A percentile compares a stretch with the other conserved stretches of the same genome.
Evolutionary conservation across 2,113 vertebrate genomes (phyloP).

Genomic region (Tauraco erythrolophus): DNA sequence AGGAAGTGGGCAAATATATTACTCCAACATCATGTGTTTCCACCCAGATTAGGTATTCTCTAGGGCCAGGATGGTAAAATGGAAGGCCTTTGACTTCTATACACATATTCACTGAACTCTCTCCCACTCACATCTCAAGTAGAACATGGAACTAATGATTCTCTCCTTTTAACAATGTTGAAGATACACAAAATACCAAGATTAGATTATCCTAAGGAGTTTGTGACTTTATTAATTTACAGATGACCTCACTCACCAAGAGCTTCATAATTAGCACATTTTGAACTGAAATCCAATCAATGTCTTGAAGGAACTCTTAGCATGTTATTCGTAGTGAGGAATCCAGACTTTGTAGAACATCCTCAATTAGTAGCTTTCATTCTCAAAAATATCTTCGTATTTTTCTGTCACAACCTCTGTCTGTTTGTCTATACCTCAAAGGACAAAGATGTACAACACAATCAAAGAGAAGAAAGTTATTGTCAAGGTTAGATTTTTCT

Average conservation of each 20-base stretch:
- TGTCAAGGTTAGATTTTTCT: not conserved
- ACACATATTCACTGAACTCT: not conserved
- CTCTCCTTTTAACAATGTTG: not conserved
- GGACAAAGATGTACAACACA: not conserved
- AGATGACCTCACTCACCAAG: not conserved
- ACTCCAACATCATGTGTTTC: not conserved
- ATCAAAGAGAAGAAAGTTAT: not conserved
- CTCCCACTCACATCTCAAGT: not conserved
- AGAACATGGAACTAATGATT: not conserved
- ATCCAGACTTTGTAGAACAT: not conserved
- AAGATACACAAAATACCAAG: not conserved
- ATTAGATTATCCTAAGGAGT: not conserved
- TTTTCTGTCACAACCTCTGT: not conserved
- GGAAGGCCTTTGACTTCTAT: not conserved
- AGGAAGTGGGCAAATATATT: not conserved
- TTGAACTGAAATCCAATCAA: not conserved
- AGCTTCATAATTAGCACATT: not conserved
- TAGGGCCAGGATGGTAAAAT: not conserved
- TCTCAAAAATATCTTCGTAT: not conserved
- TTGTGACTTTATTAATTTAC: not conserved
- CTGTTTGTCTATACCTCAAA: not conserved
- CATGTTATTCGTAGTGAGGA: not conserved
- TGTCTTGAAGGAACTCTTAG: not conserved
- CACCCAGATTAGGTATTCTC: not conserved
- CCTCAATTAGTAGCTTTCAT: not conserved